phyloP scores from a whole-genome alignment of 2,113 vertebrate genomes.

The Sclerurus mexicanus region DNA sequence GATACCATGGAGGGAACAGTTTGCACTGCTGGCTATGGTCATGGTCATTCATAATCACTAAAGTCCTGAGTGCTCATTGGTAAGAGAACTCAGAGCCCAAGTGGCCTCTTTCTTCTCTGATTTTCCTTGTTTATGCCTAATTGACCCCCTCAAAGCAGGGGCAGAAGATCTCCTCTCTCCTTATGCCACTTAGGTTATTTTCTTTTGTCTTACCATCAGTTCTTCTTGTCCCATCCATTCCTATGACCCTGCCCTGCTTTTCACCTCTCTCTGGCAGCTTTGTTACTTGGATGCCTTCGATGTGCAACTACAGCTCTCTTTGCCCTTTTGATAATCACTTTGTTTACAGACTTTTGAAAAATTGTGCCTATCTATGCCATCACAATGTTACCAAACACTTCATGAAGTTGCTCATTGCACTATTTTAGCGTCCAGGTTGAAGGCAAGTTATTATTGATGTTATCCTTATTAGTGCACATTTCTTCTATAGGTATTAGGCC shows the following conservation, averaged over 20 bases:
- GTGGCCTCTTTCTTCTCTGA: background rate
- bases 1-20: background rate
- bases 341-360: background rate
- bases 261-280: background rate
- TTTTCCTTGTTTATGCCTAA: background rate
- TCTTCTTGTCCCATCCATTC: background rate
- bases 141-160: background rate
- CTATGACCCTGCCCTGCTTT: background rate
- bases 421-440: background rate
- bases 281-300: rapidly evolving
- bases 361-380: background rate
- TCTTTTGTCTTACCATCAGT: background rate
- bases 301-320: background rate
- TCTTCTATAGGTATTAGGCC: background rate
- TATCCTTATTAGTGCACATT: background rate
- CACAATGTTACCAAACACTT: background rate
- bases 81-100: background rate
- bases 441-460: background rate
- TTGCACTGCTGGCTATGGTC: background rate
- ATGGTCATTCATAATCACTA: rapidly evolving
- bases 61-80: background rate
- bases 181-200: background rate
- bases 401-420: background rate
- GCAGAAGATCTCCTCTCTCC: background rate
- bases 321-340: background rate